Percentiles rank a stretch among this genome's conserved stretches.
Conservation (phyloP, 2,888 invertebrate species). For the Sminthurides aquaticus region DNA sequence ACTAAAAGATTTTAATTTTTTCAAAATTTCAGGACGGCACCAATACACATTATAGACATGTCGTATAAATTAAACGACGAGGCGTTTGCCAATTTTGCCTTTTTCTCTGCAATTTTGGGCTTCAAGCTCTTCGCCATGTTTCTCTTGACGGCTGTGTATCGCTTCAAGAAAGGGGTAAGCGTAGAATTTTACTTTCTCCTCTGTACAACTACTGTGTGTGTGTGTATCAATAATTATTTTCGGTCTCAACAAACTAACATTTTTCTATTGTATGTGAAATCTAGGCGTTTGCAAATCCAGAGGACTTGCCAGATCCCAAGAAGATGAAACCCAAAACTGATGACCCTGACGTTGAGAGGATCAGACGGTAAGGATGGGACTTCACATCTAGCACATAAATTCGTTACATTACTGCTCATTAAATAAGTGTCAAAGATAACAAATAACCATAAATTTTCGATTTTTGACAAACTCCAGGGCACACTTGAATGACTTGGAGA, state of each 20-base stretch:
- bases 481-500: conserved; percentile 59
- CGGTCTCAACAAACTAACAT: too few species aligned
- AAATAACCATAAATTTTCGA: too few species aligned
- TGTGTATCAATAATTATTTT: too few species aligned
- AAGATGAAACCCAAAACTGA: conserved; percentile 48
- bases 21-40: too few species aligned
- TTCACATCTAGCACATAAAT: too few species aligned
- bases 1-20: too few species aligned
- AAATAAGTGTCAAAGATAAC: too few species aligned
- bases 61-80: neutral
- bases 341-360: conserved; percentile 53
- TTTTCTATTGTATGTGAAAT: conserved; percentile 28
- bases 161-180: conserved; percentile 49
- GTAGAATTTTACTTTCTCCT: too few species aligned
- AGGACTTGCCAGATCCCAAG: conserved; percentile 47
- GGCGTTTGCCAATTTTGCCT: conserved; percentile 11
- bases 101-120: conserved; percentile 43
- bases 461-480: too few species aligned
- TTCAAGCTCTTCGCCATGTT: conserved; percentile 50
- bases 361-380: conserved; percentile 47
- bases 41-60: too few species aligned
- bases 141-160: conserved; percentile 47
- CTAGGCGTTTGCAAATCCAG: conserved; percentile 54
- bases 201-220: too few species aligned
- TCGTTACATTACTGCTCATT: too few species aligned